These are phyloP conservation scores for Stomorhina lunata DNA, from an alignment of 2,888 invertebrate genomes.

Conservation along the genomic window DNA sequence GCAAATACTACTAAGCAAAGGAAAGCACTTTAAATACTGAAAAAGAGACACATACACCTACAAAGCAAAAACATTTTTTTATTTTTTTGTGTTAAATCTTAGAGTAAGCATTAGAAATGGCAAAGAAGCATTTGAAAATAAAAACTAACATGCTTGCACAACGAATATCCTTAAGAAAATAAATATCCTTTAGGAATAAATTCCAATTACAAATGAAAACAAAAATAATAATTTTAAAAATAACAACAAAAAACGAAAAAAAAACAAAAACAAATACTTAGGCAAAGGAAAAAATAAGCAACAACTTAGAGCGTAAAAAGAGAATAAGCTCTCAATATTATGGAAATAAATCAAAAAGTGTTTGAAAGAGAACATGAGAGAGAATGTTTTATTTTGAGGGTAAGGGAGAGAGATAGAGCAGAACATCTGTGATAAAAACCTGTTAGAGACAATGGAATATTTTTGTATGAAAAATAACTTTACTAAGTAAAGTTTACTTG, in stretches of 20 bases:
- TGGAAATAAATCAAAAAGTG: too few species aligned
- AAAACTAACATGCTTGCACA: slow-evolving; percentile 12
- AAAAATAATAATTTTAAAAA: slow-evolving; percentile 36
- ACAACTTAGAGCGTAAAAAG: not conserved
- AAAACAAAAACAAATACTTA: not conserved
- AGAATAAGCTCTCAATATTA: too few species aligned
- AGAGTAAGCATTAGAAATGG: slow-evolving; percentile 30
- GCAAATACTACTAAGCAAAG: slow-evolving; percentile 45
- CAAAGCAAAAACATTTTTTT: slow-evolving; percentile 1
- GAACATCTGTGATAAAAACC: not conserved
- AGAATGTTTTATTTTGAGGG: not conserved
- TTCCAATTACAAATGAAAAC: slow-evolving; percentile 49
- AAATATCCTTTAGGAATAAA: slow-evolving; percentile 61
- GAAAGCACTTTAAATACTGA: slow-evolving; percentile 38
- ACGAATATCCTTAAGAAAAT: slow-evolving; percentile 54
- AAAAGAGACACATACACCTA: slow-evolving; percentile 38
- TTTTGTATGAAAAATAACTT: slow-evolving; percentile 47
- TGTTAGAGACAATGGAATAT: slow-evolving; percentile 13
- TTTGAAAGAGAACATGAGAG: not conserved
- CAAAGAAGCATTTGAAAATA: slow-evolving; percentile 33
- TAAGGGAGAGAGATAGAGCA: not conserved
- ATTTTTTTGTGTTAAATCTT: too few species aligned
- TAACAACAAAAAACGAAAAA: not conserved
- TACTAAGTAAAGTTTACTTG: slow-evolving; percentile 13
- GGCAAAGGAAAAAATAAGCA: not conserved